Percentiles rank a stretch among this genome's conserved stretches.
These are phyloP conservation scores for Lumbricus terrestris DNA, from an alignment of 2,888 invertebrate species.

Conservation along the genomic window DNA sequence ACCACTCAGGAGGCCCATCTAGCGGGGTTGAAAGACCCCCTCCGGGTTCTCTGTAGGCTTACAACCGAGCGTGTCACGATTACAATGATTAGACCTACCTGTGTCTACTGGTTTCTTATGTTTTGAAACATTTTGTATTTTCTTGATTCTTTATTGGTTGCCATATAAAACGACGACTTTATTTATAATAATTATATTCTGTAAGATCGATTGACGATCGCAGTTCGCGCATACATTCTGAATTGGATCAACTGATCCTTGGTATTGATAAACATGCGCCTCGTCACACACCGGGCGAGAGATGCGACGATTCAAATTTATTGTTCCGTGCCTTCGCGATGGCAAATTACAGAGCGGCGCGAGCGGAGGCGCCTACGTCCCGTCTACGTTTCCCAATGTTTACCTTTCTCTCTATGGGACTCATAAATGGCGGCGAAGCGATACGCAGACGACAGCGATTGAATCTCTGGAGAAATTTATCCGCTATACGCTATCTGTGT, in stretches of 20 bases:
- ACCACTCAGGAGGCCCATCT: too few species aligned
- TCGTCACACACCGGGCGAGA: slow-evolving; percentile 62
- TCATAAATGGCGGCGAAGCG: slow-evolving; percentile 3
- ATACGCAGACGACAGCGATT: neutral
- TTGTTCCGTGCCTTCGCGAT: slow-evolving; percentile 70
- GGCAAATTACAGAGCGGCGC: slow-evolving; percentile 71
- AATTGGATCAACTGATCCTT: neutral
- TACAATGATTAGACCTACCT: too few species aligned
- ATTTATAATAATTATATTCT: too few species aligned
- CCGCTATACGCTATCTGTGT: neutral
- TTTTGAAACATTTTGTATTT: too few species aligned
- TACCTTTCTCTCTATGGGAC: neutral
- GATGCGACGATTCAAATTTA: slow-evolving; percentile 63
- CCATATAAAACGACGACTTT: too few species aligned
- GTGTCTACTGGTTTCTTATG: too few species aligned
- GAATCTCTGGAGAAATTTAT: neutral
- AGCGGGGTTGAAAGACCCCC: too few species aligned
- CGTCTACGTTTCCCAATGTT: slow-evolving; percentile 65
- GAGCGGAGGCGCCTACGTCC: slow-evolving; percentile 73
- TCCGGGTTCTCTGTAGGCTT: too few species aligned
- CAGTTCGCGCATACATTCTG: neutral
- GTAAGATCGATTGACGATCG: neutral
- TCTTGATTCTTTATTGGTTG: too few species aligned
- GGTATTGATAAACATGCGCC: neutral
- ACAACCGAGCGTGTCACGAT: too few species aligned